These are phyloP conservation scores for Heptranchias perlo DNA, from an alignment of 2,113 vertebrate genomes.

Conservation along the genomic window DNA sequence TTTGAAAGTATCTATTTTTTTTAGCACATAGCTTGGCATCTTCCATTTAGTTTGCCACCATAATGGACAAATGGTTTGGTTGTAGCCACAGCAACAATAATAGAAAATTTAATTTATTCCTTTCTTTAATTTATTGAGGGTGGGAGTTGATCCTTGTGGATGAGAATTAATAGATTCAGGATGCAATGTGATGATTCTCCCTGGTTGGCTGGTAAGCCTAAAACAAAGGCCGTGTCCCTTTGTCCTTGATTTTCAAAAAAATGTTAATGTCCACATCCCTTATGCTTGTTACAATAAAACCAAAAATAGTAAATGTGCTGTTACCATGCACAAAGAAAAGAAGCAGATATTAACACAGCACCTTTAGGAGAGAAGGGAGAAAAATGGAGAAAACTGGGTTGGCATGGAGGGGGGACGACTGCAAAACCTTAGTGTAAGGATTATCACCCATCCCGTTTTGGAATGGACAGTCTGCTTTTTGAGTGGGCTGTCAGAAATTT, in stretches of 20 bases:
- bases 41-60: too few species aligned
- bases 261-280: background rate
- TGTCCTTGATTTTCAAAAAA: background rate
- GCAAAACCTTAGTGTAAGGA: background rate
- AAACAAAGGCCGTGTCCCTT: background rate
- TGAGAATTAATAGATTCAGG: background rate
- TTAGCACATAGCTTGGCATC: too few species aligned
- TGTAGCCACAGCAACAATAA: background rate
- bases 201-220: background rate
- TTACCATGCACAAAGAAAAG: background rate
- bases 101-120: background rate
- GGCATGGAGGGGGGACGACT: background rate
- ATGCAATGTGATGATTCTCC: background rate
- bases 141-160: background rate
- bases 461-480: background rate
- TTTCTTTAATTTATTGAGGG: background rate
- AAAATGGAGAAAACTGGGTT: background rate
- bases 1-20: background rate
- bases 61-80: background rate
- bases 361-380: background rate
- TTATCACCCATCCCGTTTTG: background rate
- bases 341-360: background rate
- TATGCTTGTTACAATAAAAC: background rate
- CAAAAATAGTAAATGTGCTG: background rate
- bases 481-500: background rate